Conservation (phyloP, 2,797 vertebrate genomes). For the Buceros bicornis region DNA sequence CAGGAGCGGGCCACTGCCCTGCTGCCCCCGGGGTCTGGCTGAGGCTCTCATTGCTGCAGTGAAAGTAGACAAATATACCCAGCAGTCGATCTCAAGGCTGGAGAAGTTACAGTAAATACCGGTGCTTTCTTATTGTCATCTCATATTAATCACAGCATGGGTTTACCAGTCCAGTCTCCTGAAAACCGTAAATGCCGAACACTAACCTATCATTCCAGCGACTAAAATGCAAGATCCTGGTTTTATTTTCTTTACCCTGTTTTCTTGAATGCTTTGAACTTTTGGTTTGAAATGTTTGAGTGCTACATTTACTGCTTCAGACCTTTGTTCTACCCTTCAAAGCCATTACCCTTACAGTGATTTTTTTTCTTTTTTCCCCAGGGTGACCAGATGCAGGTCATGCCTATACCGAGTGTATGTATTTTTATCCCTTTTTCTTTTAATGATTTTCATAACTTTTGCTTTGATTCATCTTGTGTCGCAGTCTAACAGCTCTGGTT, state of each 20-base stretch:
- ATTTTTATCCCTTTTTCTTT: slow-evolving; percentile 84
- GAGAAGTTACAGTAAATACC: slow-evolving; percentile 61
- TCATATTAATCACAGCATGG: slow-evolving; percentile 60
- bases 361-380: slow-evolving; percentile 84
- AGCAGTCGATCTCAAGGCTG: neutral
- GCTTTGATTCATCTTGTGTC: slow-evolving; percentile 72
- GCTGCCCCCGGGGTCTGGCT: neutral
- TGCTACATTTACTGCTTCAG: slow-evolving; percentile 55
- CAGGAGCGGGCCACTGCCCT: neutral
- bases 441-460: slow-evolving; percentile 74
- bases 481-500: slow-evolving; percentile 59
- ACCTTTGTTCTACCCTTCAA: slow-evolving; percentile 71
- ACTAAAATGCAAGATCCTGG: slow-evolving; percentile 28
- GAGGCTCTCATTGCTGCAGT: slow-evolving; percentile 38
- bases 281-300: slow-evolving; percentile 70
- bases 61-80: neutral
- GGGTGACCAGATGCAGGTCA: slow-evolving; percentile 96
- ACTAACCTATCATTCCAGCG: slow-evolving; percentile 56
- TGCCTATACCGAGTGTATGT: slow-evolving; percentile 95
- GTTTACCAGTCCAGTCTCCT: slow-evolving; percentile 51
- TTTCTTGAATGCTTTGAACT: slow-evolving; percentile 55
- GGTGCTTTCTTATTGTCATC: slow-evolving; percentile 15
- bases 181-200: slow-evolving; percentile 1
- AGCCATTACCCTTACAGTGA: slow-evolving; percentile 68
- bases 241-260: slow-evolving; percentile 10